phyloP scores from a whole-genome alignment of 2,888 invertebrate genomes.

The Esperia sulphurella region DNA sequence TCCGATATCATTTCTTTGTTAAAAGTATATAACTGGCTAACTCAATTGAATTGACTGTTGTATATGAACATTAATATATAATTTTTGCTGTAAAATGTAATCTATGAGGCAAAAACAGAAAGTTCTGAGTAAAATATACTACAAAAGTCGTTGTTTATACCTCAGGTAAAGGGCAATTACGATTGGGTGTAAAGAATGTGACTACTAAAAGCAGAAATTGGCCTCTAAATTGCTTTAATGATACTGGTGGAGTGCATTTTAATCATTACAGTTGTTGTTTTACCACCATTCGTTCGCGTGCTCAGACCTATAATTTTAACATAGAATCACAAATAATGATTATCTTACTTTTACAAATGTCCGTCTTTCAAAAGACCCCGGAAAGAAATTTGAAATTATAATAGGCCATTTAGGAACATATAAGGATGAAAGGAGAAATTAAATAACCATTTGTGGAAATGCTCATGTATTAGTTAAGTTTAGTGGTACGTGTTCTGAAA shows the following conservation, averaged over 20 bases:
- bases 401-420: neutral
- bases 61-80: too few species aligned
- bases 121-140: too few species aligned
- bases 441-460: neutral
- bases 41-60: too few species aligned
- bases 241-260: constrained; percentile 5
- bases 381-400: neutral
- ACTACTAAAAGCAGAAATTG: neutral
- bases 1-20: too few species aligned
- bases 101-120: too few species aligned
- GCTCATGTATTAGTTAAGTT: neutral
- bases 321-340: neutral
- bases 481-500: neutral
- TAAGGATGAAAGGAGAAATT: neutral
- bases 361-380: neutral
- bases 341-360: too few species aligned
- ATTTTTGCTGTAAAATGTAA: too few species aligned
- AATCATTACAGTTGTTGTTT: constrained; percentile 23
- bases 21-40: too few species aligned
- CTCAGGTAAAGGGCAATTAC: neutral
- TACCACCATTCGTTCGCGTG: constrained; percentile 17
- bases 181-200: neutral
- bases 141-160: too few species aligned
- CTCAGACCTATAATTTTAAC: constrained; percentile 15
- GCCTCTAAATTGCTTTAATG: constrained; percentile 5